Conservation (phyloP, 2,113 vertebrate species). For the Crypturellus undulatus region DNA sequence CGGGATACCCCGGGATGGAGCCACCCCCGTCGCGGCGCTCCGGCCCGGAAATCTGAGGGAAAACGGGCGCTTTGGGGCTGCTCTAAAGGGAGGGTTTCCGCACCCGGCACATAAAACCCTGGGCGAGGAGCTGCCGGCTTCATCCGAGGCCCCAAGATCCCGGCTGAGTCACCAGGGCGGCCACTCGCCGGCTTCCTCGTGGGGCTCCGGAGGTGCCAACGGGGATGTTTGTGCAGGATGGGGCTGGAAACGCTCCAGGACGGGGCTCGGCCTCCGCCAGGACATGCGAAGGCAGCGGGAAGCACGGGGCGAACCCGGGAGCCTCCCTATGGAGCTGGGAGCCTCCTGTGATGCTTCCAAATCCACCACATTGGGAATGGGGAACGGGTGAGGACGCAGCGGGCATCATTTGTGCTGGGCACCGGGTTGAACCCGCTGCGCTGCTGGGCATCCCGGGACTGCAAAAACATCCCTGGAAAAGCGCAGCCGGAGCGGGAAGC, state of each 20-base stretch:
- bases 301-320: neutral
- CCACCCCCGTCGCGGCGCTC: too few relatives aligned
- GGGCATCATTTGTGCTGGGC: neutral
- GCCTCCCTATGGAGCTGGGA: neutral
- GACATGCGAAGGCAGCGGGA: neutral
- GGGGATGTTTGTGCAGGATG: conserved; percentile 25
- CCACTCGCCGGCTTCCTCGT: neutral
- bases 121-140: neutral
- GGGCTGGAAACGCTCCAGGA: conserved; percentile 2
- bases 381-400: neutral
- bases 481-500: too few relatives aligned
- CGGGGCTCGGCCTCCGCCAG: neutral
- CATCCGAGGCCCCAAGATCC: neutral
- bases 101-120: too few relatives aligned
- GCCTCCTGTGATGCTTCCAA: neutral
- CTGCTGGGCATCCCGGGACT: too few relatives aligned
- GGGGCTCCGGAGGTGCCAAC: neutral
- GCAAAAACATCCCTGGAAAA: too few relatives aligned
- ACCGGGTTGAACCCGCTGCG: fast-evolving
- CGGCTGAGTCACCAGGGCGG: fast-evolving
- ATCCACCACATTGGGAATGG: neutral
- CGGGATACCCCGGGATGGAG: neutral
- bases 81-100: too few relatives aligned
- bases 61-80: too few relatives aligned
- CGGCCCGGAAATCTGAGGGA: too few relatives aligned